Evolutionary conservation across 2,113 vertebrate species (phyloP).

Genomic region (Salminus brasiliensis): DNA sequence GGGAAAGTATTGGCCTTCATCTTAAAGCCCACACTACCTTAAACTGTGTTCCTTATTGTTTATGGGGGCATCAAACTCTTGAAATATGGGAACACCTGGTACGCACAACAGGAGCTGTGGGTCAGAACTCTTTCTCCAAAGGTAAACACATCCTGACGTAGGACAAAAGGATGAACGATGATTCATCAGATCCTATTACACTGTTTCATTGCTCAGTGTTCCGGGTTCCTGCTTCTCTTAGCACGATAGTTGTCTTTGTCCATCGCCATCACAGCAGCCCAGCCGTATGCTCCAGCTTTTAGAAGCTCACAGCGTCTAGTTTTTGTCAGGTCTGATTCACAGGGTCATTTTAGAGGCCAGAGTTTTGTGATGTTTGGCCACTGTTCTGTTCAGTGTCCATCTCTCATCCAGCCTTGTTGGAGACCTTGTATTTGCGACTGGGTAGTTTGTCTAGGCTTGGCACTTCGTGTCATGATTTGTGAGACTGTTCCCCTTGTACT

Average conservation of each 20-base stretch:
- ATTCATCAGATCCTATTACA: not conserved
- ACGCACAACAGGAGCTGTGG: no score
- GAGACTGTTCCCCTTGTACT: not conserved
- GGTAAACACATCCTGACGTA: not conserved
- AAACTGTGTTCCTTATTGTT: no score
- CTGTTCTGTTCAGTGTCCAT: not conserved
- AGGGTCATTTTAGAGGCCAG: not conserved
- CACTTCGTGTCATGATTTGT: not conserved
- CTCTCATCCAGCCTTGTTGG: no score
- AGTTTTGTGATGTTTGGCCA: not conserved
- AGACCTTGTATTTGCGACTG: not conserved
- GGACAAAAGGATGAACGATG: not conserved
- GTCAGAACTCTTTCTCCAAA: no score
- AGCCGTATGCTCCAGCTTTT: not conserved
- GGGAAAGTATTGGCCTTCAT: no score
- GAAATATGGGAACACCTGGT: no score
- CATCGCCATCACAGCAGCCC: not conserved
- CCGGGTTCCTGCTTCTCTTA: not conserved
- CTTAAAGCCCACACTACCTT: no score
- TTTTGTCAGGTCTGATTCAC: not conserved
- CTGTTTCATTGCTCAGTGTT: not conserved
- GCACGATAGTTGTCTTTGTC: not conserved
- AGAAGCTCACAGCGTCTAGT: no score
- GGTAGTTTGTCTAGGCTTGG: not conserved
- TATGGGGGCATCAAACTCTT: no score